phyloP scores from a whole-genome alignment of 2,113 vertebrate species.

The Australoheros scitulus region DNA sequence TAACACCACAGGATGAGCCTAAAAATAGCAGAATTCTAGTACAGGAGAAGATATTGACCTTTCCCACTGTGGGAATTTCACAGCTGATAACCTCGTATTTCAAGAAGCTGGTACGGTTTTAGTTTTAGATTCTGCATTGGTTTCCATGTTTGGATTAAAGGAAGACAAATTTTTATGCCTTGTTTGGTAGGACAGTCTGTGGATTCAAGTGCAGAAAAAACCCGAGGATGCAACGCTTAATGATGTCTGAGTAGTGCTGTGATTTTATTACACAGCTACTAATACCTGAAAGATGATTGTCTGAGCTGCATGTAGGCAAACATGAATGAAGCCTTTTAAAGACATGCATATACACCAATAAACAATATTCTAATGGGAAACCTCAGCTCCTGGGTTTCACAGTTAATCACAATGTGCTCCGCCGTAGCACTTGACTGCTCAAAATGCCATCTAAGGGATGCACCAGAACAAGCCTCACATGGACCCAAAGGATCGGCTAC shows the following conservation, averaged over 20 bases:
- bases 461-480: too few species aligned
- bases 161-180: background rate
- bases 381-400: too few species aligned
- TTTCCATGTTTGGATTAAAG: background rate
- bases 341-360: too few species aligned
- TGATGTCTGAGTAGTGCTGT: background rate
- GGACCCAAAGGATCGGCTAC: too few species aligned
- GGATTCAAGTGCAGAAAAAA: background rate
- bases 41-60: background rate
- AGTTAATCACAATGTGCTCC: too few species aligned
- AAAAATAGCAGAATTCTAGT: conserved; percentile 7
- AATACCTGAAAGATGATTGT: background rate
- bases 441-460: too few species aligned
- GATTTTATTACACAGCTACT: background rate
- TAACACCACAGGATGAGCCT: conserved; percentile 1
- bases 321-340: too few species aligned
- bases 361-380: too few species aligned
- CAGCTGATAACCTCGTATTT: background rate
- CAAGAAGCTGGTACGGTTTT: background rate
- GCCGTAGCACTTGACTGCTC: too few species aligned
- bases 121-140: background rate
- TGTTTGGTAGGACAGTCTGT: background rate
- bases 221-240: background rate
- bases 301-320: too few species aligned
- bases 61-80: background rate